phyloP scores from a whole-genome alignment of 2,797 vertebrate genomes.

The Takifugu rubripes region DNA sequence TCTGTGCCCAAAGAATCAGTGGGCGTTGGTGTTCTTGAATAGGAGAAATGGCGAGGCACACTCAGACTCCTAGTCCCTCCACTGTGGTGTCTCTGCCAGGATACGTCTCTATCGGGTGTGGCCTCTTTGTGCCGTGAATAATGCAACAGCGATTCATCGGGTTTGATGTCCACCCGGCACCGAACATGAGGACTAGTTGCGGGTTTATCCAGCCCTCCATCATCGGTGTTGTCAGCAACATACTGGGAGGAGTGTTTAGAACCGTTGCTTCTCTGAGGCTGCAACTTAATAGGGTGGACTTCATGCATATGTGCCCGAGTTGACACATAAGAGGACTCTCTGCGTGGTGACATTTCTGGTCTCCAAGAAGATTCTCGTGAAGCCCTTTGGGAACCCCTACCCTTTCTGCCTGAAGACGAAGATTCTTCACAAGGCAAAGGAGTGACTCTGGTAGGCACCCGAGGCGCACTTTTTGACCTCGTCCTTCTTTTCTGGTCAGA shows the following conservation, averaged over 20 bases:
- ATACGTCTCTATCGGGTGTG: conserved; percentile 66
- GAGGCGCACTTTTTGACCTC: conserved; percentile 89
- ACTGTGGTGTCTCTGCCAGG: conserved; percentile 76
- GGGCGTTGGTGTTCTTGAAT: conserved; percentile 86
- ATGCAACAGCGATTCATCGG: conserved; percentile 81
- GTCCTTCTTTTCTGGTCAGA: conserved; percentile 82
- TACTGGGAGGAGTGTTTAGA: conserved; percentile 86
- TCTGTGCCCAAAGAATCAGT: conserved; percentile 87
- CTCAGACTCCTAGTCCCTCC: conserved; percentile 78
- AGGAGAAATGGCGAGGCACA: conserved; percentile 81
- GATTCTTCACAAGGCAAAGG: conserved; percentile 77
- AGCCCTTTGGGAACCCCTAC: conserved; percentile 79
- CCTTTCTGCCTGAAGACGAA: conserved; percentile 75
- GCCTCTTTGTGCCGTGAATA: conserved; percentile 75
- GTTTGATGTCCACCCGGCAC: conserved; percentile 94
- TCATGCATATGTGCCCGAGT: conserved; percentile 83
- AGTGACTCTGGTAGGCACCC: conserved; percentile 80
- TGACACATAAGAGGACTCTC: conserved; percentile 77
- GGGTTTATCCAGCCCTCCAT: conserved; percentile 67
- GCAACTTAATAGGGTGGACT: conserved; percentile 91
- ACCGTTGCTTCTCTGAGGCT: conserved; percentile 86
- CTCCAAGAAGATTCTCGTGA: conserved; percentile 74
- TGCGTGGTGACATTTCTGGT: conserved; percentile 79
- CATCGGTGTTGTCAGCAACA: conserved; percentile 75
- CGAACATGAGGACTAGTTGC: conserved; percentile 88